These are phyloP conservation scores for Zoanthus sociatus DNA, from an alignment of 92 coral and sea anemone species.

Conservation along the genomic window DNA sequence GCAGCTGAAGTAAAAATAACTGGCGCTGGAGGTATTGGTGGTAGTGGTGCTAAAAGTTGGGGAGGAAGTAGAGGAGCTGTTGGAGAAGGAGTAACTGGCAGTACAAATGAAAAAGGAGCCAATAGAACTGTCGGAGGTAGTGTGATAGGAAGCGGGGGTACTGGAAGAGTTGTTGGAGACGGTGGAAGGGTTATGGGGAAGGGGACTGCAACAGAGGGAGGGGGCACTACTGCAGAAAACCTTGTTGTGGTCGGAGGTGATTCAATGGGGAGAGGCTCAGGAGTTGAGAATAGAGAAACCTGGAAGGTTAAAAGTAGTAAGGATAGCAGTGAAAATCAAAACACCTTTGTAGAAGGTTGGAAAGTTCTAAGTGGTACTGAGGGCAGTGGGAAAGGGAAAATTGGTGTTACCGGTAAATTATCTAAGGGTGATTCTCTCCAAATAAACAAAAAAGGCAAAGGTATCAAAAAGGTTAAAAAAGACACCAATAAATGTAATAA, in stretches of 20 bases:
- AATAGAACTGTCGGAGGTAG: conserved; percentile 26
- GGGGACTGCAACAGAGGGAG: conserved; percentile 23
- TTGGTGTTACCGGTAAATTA: background rate
- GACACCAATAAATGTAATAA: background rate
- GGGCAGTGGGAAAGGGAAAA: conserved; percentile 55
- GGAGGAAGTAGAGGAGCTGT: background rate
- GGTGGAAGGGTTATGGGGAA: conserved; percentile 9
- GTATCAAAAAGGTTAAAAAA: background rate
- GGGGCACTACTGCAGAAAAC: conserved; percentile 40
- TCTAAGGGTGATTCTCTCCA: background rate
- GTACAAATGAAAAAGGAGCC: background rate
- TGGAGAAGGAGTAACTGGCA: background rate
- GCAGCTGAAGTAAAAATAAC: too few species aligned
- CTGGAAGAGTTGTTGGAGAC: conserved; percentile 24
- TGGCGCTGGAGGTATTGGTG: too few species aligned
- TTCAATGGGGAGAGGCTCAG: conserved; percentile 32
- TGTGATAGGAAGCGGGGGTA: conserved; percentile 34
- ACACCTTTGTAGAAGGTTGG: conserved; percentile 55
- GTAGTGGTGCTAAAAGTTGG: background rate
- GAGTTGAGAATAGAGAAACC: conserved; percentile 35
- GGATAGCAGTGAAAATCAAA: conserved; percentile 59
- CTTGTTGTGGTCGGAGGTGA: conserved; percentile 40
- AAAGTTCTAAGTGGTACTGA: conserved; percentile 54
- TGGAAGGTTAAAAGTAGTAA: conserved; percentile 13
- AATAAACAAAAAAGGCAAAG: conserved; percentile 9